phyloP scores from a whole-genome alignment of 2,113 vertebrate genomes.

The Sander lucioperca region DNA sequence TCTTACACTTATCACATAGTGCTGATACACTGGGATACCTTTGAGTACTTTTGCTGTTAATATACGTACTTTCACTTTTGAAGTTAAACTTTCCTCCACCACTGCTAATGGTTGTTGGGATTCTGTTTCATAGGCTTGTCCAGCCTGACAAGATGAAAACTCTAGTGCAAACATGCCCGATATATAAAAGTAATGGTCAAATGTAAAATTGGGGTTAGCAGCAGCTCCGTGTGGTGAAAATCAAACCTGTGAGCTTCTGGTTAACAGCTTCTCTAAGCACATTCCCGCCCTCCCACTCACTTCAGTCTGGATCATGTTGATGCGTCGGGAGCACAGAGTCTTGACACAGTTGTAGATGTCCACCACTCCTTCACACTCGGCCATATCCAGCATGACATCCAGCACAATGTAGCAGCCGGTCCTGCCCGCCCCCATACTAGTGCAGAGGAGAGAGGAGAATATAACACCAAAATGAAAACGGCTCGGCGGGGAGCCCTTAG shows the following conservation, averaged over 20 bases:
- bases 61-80: neutral
- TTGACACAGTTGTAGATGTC: constrained; percentile 99
- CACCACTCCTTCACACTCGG: constrained; percentile 95
- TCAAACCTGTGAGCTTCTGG: constrained; percentile 4
- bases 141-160: neutral
- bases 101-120: neutral
- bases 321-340: constrained; percentile 93
- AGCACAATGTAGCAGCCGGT: constrained; percentile 97
- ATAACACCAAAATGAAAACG: constrained; percentile 10
- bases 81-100: neutral
- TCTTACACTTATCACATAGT: too few species aligned
- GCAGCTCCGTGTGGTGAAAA: neutral
- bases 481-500: neutral
- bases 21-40: too few species aligned
- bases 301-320: constrained; percentile 99
- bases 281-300: constrained; percentile 77
- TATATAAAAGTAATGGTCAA: neutral
- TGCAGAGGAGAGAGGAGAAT: constrained; percentile 43
- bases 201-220: neutral
- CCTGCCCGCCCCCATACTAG: constrained; percentile 92
- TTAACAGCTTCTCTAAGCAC: neutral
- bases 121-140: neutral
- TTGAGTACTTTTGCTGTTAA: neutral
- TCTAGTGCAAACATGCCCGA: neutral
- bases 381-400: constrained; percentile 98